These are phyloP conservation scores for Pomacea maculata DNA, from an alignment of 1,140 invertebrate genomes.

Conservation along the genomic window DNA sequence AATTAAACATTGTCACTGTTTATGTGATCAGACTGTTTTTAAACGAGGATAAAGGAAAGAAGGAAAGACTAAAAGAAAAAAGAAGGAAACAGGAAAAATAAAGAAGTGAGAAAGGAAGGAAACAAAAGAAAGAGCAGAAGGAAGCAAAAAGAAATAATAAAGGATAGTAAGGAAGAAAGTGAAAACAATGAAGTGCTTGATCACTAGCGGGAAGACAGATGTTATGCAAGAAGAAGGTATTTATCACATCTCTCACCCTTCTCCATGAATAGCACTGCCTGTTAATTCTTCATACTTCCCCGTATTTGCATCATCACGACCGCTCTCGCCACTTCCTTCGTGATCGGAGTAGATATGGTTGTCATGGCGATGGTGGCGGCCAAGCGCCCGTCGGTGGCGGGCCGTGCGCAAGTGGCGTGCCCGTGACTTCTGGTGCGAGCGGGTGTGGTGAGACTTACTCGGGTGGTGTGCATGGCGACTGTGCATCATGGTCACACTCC, in stretches of 20 bases:
- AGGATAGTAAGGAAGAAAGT: constrained; percentile 8
- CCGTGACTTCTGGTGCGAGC: constrained; percentile 24
- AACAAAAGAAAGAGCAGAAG: constrained; percentile 7
- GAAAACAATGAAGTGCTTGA: neutral
- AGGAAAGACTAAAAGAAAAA: neutral
- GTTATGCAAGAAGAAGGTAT: neutral
- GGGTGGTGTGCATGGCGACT: constrained; percentile 30
- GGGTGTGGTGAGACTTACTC: constrained; percentile 34
- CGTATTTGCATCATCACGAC: constrained; percentile 4
- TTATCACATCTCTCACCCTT: constrained; percentile 27
- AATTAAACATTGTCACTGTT: no score
- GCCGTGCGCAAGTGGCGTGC: constrained; percentile 9
- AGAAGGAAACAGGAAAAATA: neutral
- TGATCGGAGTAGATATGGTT: constrained; percentile 23
- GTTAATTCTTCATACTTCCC: constrained; percentile 36
- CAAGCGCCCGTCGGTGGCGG: constrained; percentile 11
- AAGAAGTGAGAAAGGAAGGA: constrained; percentile 11
- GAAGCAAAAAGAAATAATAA: constrained; percentile 9
- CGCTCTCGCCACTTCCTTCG: constrained; percentile 1
- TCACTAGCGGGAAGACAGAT: neutral
- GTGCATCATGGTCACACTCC: constrained; percentile 27
- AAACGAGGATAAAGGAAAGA: neutral
- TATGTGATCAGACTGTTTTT: no score
- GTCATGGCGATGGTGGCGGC: constrained; percentile 26
- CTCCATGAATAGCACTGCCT: constrained; percentile 30